Evolutionary conservation across 2,888 invertebrate species (phyloP), one percentile per base, ranked within the genome.

Genomic region (Omphaloscelis lunosa): DNA sequence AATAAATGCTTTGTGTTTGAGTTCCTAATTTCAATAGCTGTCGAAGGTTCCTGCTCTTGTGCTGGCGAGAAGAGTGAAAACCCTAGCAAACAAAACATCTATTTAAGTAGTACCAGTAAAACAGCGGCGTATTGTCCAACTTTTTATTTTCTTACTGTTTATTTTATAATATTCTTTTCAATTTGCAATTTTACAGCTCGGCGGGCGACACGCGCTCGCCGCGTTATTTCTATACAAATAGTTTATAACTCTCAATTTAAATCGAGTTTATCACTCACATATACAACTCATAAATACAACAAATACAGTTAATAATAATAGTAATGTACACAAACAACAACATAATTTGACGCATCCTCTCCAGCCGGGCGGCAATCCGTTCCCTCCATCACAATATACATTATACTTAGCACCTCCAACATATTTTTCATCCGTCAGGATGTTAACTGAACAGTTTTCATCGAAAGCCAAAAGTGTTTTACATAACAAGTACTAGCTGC

Each of bases 221-320:
- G 77, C 74, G 80, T 84, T 86, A 77, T 74, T 83, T 80, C 89
- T 91, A 87, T 90, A 90, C 90, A 90, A 87, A 90, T 90, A 90
- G 88, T 90, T 93, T 92, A 90, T 89, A 93, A 93, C 93, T 92
- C 91, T 93, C 91, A 92, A 93, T 93, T 93, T 92, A 87, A 89
- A 88, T 80, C 79, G 91, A 89, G 89, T 89, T 86, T 68, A 87
- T 91, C 89, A 88, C 89, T 91, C 91, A 90, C 91, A 90, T 89
- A 89, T 93, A 92, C 92, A 92, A 93, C 93, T 94, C 94, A 94
- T 95, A 94, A 94, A 95, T 95, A 95, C 94, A 95, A 95, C 94
- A 94, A 93, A 95, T 92, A 93, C 90, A 91, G 91, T 90, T 89
- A 90, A 91, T 91, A 91, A 91, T 93, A 92, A 92, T 93, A 93